These are phyloP conservation scores for Eurytoma adleriae DNA, from an alignment of 2,888 invertebrate genomes.

Conservation along the genomic window DNA sequence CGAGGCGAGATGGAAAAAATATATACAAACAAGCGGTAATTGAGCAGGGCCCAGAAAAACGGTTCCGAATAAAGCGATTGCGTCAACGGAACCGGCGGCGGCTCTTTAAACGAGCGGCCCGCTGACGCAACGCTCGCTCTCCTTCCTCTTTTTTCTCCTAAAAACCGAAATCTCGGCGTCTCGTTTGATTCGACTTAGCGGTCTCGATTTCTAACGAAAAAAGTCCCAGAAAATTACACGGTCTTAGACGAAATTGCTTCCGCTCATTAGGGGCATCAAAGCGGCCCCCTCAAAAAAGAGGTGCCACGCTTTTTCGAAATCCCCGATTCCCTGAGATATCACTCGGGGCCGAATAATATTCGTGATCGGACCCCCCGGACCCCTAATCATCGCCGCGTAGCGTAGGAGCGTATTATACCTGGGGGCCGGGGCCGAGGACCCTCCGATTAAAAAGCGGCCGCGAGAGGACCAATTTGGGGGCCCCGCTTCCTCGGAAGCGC, in stretches of 20 bases:
- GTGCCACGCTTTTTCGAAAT: too few relatives aligned
- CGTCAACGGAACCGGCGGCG: too few relatives aligned
- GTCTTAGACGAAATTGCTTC: conserved; percentile 21
- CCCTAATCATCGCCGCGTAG: conserved; percentile 50
- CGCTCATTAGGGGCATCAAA: conserved; percentile 34
- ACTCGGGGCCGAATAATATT: background rate
- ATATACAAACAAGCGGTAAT: too few relatives aligned
- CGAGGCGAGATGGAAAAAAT: too few relatives aligned
- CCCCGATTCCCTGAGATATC: too few relatives aligned
- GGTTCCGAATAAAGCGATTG: too few relatives aligned
- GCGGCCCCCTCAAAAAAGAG: background rate
- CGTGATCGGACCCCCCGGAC: conserved; percentile 6
- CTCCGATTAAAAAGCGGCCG: conserved; percentile 12
- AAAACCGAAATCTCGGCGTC: background rate
- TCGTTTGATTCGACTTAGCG: conserved; percentile 27
- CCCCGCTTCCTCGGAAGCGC: conserved; percentile 31
- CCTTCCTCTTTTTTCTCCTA: background rate
- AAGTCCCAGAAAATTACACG: conserved; percentile 40
- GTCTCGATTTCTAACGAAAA: conserved; percentile 43
- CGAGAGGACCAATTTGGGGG: conserved; percentile 67
- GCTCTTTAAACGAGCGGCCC: background rate
- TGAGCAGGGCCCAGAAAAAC: too few relatives aligned
- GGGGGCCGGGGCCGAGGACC: background rate
- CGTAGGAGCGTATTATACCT: conserved; percentile 15
- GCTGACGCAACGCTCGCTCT: background rate